Conservation (phyloP, 2,113 vertebrate species). For the Prietella phreatophila region DNA sequence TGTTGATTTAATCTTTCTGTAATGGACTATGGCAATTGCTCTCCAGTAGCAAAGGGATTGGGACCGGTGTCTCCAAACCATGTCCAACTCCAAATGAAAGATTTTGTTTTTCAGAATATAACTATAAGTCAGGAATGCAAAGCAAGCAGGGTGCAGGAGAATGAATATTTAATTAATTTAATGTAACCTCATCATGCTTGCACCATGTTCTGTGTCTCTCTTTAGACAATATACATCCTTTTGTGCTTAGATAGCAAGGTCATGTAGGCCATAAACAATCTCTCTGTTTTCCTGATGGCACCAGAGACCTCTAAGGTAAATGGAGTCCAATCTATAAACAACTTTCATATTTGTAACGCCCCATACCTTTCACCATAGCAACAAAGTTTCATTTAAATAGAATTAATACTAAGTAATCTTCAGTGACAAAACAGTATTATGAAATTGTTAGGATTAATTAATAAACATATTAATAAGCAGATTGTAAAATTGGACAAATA, state of each 20-base stretch:
- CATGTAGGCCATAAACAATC: background rate
- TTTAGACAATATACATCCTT: background rate
- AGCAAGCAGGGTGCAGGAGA: background rate
- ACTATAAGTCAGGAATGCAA: background rate
- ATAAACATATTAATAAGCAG: background rate
- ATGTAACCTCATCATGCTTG: background rate
- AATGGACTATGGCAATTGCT: background rate
- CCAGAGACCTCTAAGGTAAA: background rate
- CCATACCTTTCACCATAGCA: background rate
- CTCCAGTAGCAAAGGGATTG: background rate
- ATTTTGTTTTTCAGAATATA: background rate
- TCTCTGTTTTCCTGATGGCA: background rate
- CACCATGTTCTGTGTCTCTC: background rate
- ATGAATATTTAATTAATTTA: background rate
- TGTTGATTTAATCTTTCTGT: background rate
- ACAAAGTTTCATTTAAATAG: conserved; percentile 44
- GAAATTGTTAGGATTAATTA: background rate
- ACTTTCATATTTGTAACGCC: background rate
- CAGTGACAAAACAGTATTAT: background rate
- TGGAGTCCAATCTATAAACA: background rate
- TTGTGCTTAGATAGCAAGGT: background rate
- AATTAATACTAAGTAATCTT: conserved; percentile 49
- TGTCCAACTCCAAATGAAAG: background rate
- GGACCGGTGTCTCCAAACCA: background rate
- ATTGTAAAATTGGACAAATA: background rate